Conservation (phyloP, 2,888 invertebrate species). For the Tanytarsus gracilentus region DNA sequence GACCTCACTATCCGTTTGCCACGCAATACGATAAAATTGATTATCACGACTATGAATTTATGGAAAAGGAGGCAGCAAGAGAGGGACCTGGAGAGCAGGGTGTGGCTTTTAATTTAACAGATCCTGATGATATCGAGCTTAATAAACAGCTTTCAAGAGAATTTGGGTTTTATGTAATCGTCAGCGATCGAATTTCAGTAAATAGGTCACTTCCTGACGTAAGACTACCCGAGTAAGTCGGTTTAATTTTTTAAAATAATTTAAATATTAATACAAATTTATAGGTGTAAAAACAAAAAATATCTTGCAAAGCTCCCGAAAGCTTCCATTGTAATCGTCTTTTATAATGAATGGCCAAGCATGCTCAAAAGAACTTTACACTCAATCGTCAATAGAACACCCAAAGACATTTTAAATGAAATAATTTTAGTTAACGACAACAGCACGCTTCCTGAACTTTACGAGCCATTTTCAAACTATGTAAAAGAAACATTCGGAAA, state of each 20-base stretch:
- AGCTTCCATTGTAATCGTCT: slow-evolving; percentile 14
- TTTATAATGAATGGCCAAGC: slow-evolving; percentile 14
- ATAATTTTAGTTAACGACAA: slow-evolving; percentile 47
- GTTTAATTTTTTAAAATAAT: not conserved
- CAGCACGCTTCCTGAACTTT: slow-evolving; percentile 44
- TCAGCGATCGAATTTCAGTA: slow-evolving; percentile 20
- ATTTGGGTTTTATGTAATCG: slow-evolving; percentile 11
- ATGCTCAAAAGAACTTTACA: slow-evolving; percentile 23
- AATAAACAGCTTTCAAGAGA: slow-evolving; percentile 4
- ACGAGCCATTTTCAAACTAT: slow-evolving; percentile 42
- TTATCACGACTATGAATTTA: slow-evolving; percentile 23
- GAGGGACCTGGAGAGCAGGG: slow-evolving; percentile 21
- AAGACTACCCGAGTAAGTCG: not conserved
- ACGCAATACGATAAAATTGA: slow-evolving; percentile 10
- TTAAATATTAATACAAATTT: not conserved
- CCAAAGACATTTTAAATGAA: slow-evolving; percentile 33
- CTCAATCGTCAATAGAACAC: slow-evolving; percentile 22
- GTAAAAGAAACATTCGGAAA: slow-evolving; percentile 39
- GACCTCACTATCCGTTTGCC: slow-evolving; percentile 22
- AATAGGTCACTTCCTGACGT: slow-evolving; percentile 21
- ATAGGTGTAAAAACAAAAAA: slow-evolving; percentile 7
- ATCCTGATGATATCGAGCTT: not conserved
- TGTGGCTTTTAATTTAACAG: not conserved
- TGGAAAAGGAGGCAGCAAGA: not conserved
- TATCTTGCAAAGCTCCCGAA: slow-evolving; percentile 5